Base-by-base conservation (phyloP, 2,113 vertebrate species). In the Tragelaphus buxtoni region DNA sequence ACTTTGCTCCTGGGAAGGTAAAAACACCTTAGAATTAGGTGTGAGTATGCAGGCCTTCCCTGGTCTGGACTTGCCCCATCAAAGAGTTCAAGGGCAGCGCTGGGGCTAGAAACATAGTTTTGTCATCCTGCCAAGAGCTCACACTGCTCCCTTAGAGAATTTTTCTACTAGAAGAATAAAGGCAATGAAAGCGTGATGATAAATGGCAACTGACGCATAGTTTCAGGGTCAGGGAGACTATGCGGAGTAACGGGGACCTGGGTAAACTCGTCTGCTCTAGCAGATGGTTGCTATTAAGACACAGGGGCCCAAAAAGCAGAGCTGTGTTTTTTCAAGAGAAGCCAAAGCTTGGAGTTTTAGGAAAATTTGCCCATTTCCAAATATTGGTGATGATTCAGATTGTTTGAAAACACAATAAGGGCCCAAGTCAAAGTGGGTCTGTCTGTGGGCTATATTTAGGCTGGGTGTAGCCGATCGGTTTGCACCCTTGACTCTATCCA, bases 311-410 rank as follows among this genome's bases (percentile, higher is more conserved):
- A 10, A 45, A 79, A 80, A 13, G 18, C 47, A 95, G 84, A 65
- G 49, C 39, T 77, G 58, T 82, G 12, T 77, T 88, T 93, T 91
- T 81, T 35, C 22, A 82, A 86, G 42, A 91, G 72, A 93, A 96
- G 28, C 22, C 47, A 58, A 49, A 95, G 88, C 69, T 91, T 85
- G 80, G 24, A 90, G 51, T 72, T 97, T 96, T 58, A 93, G 83
- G 42, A 97, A 82, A 89, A 45, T 20, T 10, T 89, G 16, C 74
- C 61, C 20, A 16, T 49, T 88, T 93, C 61, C 28, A 93, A 93
- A 94, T 90, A 90, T 74, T 88, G 39, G 28, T 63, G 28, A 96
- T 76, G 42, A 94, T 69, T 96, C 58, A 95, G 49, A 90, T 90
- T 83, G 30, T 97, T 96, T 89, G 56, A 95, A 96, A 79, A n/a